These are phyloP conservation scores for Drosophila kanapiae DNA, from an alignment of 1,140 invertebrate species.

Conservation along the genomic window DNA sequence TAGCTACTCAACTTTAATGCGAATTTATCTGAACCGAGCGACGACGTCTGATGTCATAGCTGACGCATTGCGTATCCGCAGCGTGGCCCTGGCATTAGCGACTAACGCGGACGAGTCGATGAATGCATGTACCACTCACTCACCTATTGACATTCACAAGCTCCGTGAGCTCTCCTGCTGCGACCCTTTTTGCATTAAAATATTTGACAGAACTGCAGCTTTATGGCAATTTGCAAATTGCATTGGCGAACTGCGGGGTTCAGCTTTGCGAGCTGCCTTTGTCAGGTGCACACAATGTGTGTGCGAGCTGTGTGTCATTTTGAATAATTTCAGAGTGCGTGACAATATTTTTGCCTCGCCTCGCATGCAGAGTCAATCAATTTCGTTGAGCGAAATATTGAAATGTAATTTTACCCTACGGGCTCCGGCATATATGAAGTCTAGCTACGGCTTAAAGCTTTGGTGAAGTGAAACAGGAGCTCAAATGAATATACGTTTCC, in stretches of 20 bases:
- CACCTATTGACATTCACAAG: conserved; percentile 12
- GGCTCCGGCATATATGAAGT: neutral
- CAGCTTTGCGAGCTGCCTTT: conserved; percentile 21
- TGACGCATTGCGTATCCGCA: conserved; percentile 57
- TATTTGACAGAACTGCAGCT: conserved; percentile 63
- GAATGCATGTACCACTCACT: conserved; percentile 8
- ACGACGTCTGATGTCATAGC: conserved; percentile 48
- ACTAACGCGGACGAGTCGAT: neutral
- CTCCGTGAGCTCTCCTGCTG: conserved; percentile 31
- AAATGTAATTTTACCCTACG: conserved; percentile 26
- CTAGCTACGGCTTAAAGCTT: neutral
- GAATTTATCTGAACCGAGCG: neutral
- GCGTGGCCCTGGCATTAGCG: conserved; percentile 17
- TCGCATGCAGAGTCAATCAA: conserved; percentile 69
- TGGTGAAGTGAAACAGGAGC: neutral
- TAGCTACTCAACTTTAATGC: conserved; percentile 42
- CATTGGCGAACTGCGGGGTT: conserved; percentile 37
- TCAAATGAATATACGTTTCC: neutral
- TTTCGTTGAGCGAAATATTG: conserved; percentile 41
- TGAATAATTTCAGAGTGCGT: conserved; percentile 61
- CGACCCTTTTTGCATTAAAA: conserved; percentile 72
- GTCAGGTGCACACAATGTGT: conserved; percentile 45
- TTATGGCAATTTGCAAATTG: conserved; percentile 71
- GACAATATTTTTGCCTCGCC: conserved; percentile 45
- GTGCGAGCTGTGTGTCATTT: conserved; percentile 49